Evolutionary conservation across 2,888 invertebrate genomes (phyloP), one percentile per base, ranked within the genome.

Genomic region (Synanthedon vespiformis): DNA sequence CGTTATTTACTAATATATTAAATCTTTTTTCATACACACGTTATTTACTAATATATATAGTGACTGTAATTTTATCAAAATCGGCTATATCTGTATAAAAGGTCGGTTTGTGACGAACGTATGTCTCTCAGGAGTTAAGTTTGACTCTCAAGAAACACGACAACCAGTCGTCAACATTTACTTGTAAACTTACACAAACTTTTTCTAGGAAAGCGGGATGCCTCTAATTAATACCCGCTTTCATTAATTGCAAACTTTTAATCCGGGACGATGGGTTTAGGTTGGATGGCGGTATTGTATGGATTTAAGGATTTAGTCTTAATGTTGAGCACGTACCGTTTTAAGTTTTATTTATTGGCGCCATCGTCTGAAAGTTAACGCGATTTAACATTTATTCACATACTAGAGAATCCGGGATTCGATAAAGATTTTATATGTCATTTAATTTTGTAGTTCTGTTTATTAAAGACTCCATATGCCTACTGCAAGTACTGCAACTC

Each of bases 211-310:
- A 68, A 69, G 66, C 70, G 59, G 58, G 70, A 59, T 64, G 66
- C 64, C 61, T 68, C 73, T 77, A 81, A 81, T 82, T 81, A 81
- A 80, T 81, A 77, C 69, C 57, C 59, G 55, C 63, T 63, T 67
- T 64, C 70, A 70, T 72, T 74, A 69, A 75, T 72, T 68, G 68
- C 58, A 61, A 75, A 75, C 70, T 75, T 77, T 74, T 76, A 73
- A 76, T 72, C 73, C 71, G 65, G 58, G 60, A 60, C 58, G 58
- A 48, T 48, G 48, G 48, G 22, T 48, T 48, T 48, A 44, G 48
- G 48, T 48, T 14, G 22, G 48, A 16, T 48, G 3, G 22, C 16
- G 48, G 48, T 48, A 22, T 48, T 48, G 48, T 48, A 22, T 48
- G 22, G 48, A 48, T 48, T 48, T 48, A 18, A 44, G 44, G 44